These are phyloP conservation scores for Heliconius himera DNA, from an alignment of 1,140 invertebrate species.

Conservation along the genomic window DNA sequence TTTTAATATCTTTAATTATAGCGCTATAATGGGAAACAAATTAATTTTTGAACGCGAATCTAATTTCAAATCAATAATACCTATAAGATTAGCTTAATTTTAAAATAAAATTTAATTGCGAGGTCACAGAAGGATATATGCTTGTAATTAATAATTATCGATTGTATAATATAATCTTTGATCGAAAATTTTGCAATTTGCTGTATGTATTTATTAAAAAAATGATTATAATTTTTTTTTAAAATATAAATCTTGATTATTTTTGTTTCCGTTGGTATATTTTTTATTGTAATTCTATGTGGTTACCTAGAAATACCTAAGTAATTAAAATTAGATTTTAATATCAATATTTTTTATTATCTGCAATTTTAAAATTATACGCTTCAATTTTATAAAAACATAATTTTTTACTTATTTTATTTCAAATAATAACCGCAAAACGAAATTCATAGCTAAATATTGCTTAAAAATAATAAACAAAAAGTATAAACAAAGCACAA, in stretches of 20 bases:
- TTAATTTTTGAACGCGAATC: conserved; percentile 31
- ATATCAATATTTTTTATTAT: neutral
- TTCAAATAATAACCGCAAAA: too few relatives aligned
- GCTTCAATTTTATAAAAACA: neutral
- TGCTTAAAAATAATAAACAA: too few relatives aligned
- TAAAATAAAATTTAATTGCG: conserved; percentile 25
- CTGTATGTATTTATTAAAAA: conserved; percentile 5
- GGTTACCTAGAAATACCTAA: neutral
- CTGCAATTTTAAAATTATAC: neutral
- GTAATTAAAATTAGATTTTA: neutral
- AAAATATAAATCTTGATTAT: too few relatives aligned
- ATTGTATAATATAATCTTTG: too few relatives aligned
- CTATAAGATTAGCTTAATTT: conserved; percentile 27
- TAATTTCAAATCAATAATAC: conserved; percentile 24
- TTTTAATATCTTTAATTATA: conserved; percentile 11
- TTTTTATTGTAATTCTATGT: neutral
- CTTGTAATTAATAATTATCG: conserved; percentile 11
- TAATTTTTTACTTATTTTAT: neutral
- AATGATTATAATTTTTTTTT: conserved; percentile 7
- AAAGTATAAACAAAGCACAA: too few relatives aligned
- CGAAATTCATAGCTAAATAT: too few relatives aligned
- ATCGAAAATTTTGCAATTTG: neutral
- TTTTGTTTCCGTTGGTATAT: neutral
- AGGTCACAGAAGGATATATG: conserved; percentile 28
- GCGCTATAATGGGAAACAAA: conserved; percentile 9